These are phyloP conservation scores for Chrysodeixis includens DNA, from an alignment of 2,888 invertebrate species.

Conservation along the genomic window DNA sequence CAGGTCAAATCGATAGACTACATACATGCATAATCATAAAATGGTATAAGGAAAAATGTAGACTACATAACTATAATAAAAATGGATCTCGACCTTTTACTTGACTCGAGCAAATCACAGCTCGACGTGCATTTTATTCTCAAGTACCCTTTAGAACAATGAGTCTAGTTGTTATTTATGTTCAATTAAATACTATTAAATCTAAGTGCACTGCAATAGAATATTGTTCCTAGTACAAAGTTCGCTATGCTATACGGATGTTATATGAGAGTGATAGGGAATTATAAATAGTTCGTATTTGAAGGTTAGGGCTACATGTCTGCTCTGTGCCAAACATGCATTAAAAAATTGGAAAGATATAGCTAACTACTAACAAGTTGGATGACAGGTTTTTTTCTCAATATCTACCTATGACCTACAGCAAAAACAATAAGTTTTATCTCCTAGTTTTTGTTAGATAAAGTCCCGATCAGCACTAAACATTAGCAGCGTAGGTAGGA, in stretches of 20 bases:
- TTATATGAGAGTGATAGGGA: slow-evolving; percentile 65
- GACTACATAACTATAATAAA: neutral
- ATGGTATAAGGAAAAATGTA: neutral
- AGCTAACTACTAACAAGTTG: neutral
- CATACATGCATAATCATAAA: neutral
- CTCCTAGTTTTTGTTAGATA: neutral
- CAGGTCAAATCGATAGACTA: neutral
- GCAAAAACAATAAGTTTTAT: neutral
- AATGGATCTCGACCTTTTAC: neutral
- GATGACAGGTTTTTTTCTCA: neutral
- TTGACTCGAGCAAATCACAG: neutral
- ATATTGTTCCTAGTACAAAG: slow-evolving; percentile 78
- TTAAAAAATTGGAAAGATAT: slow-evolving; percentile 35
- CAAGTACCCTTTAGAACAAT: slow-evolving; percentile 6
- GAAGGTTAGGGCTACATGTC: slow-evolving; percentile 80
- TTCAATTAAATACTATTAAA: slow-evolving; percentile 67
- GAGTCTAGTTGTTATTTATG: slow-evolving; percentile 42
- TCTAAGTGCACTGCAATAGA: slow-evolving; percentile 62
- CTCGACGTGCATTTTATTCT: slow-evolving; percentile 1
- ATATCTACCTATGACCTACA: neutral
- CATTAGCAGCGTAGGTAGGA: neutral
- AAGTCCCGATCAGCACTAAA: neutral
- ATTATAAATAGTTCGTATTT: slow-evolving; percentile 78
- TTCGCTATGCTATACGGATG: slow-evolving; percentile 73
- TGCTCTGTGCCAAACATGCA: slow-evolving; percentile 64